Base-by-base conservation (phyloP, 2,888 invertebrate genomes). In the Callinectes sapidus region DNA sequence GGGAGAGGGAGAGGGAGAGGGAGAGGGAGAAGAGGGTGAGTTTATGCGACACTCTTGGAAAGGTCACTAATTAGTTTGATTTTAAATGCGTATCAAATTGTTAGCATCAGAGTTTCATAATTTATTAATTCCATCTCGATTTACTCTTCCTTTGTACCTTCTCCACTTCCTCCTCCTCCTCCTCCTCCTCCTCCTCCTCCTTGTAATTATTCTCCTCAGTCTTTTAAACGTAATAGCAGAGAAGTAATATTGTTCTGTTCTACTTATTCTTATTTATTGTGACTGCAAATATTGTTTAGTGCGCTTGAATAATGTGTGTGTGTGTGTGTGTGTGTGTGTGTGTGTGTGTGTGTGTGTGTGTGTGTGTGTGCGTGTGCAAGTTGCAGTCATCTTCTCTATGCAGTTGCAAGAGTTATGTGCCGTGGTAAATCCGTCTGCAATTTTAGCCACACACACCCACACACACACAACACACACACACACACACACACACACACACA, bases 271-370 rank as follows among this genome's bases (percentile, higher is more conserved):
- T 61, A 61, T 61, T 61, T 61, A 61, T 61, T 61, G 23, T 10
- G 61, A 61, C 61, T 61, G 2, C 2, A 2, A 2, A 61, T 61
- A 18, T 18, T 10, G 28, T 28, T 71, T n/a, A n/a, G 10, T n/a
- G 71, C 28, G 8, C 28, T 8, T 2, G 23, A 71, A 71, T 18
- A 71, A 28, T 71, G 71, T 71, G 71, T 71, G 71, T 71, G 71
- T 71, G 71, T 71, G 71, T 71, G 71, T 71, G 71, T 71, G 71
- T 71, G 71, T 71, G 71, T 71, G 71, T 71, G 71, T 71, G 71
- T 71, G 71, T 71, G 71, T 71, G 71, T 66, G 66, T 66, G 66
- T 66, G 66, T 66, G 66, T 66, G 66, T 66, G n/a, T n/a, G n/a
- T 71, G 71, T 66, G 66, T 66, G 66, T 66, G 66, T 66, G 66